A percentile compares a stretch with the other conserved stretches of the same genome.
Evolutionary conservation across 2,113 vertebrate species (phyloP).

Genomic region (Cyphomyrus discorhynchus): DNA sequence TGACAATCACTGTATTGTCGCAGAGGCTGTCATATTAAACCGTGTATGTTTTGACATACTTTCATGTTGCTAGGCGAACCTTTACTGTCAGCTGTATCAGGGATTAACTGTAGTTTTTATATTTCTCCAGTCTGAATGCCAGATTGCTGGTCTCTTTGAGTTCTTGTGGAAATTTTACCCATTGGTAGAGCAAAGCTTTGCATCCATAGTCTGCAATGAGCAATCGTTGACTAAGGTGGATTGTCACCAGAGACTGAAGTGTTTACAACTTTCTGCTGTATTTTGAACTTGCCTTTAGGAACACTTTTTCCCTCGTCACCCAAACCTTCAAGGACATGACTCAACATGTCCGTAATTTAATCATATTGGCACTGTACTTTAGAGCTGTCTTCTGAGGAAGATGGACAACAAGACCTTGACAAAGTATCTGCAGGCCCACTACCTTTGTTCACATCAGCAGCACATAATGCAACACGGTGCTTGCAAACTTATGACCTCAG

Average conservation of each 20-base stretch:
- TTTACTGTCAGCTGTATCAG: neutral
- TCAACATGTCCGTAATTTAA: neutral
- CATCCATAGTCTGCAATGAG: neutral
- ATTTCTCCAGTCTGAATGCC: neutral
- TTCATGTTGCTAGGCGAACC: neutral
- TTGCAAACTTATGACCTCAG: constrained; percentile 50
- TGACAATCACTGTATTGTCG: neutral
- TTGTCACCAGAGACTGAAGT: neutral
- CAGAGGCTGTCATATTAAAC: constrained; percentile 1
- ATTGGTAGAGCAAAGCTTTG: neutral
- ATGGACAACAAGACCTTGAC: neutral
- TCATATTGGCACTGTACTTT: neutral
- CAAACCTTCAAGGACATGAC: neutral
- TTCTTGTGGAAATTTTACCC: neutral
- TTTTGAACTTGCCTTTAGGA: neutral
- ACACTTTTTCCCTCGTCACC: neutral
- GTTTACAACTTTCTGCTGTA: neutral
- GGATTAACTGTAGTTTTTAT: neutral
- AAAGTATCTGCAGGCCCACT: neutral
- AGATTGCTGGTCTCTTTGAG: neutral
- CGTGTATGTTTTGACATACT: constrained; percentile 1
- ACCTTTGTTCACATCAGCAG: neutral
- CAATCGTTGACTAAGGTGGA: neutral
- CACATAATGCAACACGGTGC: constrained; percentile 26
- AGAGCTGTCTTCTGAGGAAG: neutral